Base-by-base conservation (phyloP, 2,888 invertebrate species). In the Stegophylla sp. region DNA sequence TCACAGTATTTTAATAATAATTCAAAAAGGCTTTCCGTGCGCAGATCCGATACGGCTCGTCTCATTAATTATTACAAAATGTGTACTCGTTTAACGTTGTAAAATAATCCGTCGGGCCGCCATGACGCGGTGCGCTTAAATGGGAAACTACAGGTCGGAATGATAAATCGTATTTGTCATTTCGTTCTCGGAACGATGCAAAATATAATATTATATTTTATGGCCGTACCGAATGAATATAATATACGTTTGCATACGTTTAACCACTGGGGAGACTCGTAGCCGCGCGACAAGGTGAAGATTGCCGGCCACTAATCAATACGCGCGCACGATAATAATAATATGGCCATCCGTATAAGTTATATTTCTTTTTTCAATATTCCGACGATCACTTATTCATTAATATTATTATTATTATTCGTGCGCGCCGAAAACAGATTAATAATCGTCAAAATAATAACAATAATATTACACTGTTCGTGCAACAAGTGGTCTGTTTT, bases 1-100 rank as follows among this genome's bases (percentile, higher is more conserved):
- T 13, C n/a, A 20, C 9, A 41, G n/a, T n/a, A n/a, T n/a, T n/a
- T n/a, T n/a, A n/a, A n/a, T 71, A 56, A 56, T 72, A 26, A 59
- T n/a, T 34, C 43, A 23, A 43, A 23, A n/a, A 45, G 1, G 13
- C 53, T 53, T 5, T 17, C 2, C n/a, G n/a, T 17, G 23, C 53
- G 3, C 20, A 53, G 7, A 45, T 26, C 53, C 26, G 26, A 59
- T 59, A 26, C 3, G n/a, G 17, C 12, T 59, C 43, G 26, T 61
- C 43, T 73, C 59, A 73, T 73, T 59, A 73, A 73, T 59, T 59
- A 73, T 73, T 59, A n/a, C n/a, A n/a, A n/a, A n/a, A n/a, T n/a
- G n/a, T n/a, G n/a, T n/a, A n/a, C 45, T 26, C 26, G 43, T 59
- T 59, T 45, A 45, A 59, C n/a, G 17, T 45, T 59, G 45, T 26